Evolutionary conservation across 2,888 invertebrate species (phyloP).

Genomic region (Rugalucina vietnamica): DNA sequence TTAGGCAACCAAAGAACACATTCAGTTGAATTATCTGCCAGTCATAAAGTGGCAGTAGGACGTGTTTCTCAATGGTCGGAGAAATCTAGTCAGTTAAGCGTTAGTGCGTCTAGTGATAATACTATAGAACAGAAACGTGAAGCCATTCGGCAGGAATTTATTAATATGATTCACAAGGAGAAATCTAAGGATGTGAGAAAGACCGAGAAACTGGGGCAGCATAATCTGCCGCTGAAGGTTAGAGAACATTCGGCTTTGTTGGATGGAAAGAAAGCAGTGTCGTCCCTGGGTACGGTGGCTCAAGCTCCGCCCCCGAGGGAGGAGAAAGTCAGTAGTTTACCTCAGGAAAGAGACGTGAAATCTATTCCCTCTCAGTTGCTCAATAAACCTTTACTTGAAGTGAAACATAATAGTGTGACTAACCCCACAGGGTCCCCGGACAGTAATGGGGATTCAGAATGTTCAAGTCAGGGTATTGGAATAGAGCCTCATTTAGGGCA

Average conservation of each 20-base stretch:
- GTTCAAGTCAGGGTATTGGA: slow-evolving; percentile 74
- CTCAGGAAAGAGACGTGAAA: slow-evolving; percentile 63
- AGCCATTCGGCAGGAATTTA: slow-evolving; percentile 16
- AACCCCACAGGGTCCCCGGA: slow-evolving; percentile 60
- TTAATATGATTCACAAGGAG: slow-evolving; percentile 7
- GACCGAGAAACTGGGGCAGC: not conserved
- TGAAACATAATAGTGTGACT: slow-evolving; percentile 60
- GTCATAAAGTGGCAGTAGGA: slow-evolving; percentile 23
- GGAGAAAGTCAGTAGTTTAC: slow-evolving; percentile 35
- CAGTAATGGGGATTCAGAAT: slow-evolving; percentile 74
- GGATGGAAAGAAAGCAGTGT: not conserved
- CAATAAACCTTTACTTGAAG: slow-evolving; percentile 68
- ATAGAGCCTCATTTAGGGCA: slow-evolving; percentile 68
- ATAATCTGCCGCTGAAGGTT: not conserved
- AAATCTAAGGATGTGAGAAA: not conserved
- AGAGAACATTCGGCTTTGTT: not conserved
- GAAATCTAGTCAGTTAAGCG: slow-evolving; percentile 57
- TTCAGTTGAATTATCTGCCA: slow-evolving; percentile 31
- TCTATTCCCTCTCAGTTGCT: slow-evolving; percentile 70
- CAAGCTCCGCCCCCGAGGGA: not conserved
- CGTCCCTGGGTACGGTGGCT: not conserved
- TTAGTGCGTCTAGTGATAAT: slow-evolving; percentile 41
- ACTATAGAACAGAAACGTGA: slow-evolving; percentile 52
- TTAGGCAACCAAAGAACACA: slow-evolving; percentile 44
- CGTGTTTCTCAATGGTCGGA: not conserved